Percentiles rank a stretch among this genome's conserved stretches.
phyloP scores from a whole-genome alignment of 2,797 vertebrate species.

The Malacoctenus gilli region DNA sequence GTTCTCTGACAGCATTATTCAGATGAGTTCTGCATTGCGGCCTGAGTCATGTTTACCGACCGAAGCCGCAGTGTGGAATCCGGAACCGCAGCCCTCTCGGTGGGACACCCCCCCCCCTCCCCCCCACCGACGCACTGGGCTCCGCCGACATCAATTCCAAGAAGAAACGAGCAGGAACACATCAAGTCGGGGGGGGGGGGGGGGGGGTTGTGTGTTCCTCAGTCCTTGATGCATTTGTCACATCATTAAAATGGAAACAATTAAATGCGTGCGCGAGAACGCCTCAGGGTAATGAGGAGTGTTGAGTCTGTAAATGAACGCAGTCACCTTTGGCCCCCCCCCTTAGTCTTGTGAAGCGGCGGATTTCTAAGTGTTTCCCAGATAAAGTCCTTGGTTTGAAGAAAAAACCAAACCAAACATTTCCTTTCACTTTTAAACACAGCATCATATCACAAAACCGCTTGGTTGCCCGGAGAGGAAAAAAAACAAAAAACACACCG shows the following conservation, averaged over 20 bases:
- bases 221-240: slow-evolving; percentile 13
- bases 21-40: slow-evolving; percentile 76
- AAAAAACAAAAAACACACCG: too few relatives aligned
- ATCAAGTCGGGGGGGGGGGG: slow-evolving; percentile 20
- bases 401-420: too few relatives aligned
- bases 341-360: too few relatives aligned
- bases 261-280: not conserved
- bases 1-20: slow-evolving; percentile 72
- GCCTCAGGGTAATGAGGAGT: slow-evolving; percentile 5
- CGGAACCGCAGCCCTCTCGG: slow-evolving; percentile 75
- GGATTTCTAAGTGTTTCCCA: too few relatives aligned
- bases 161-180: slow-evolving; percentile 44
- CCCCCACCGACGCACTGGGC: slow-evolving; percentile 50
- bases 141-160: slow-evolving; percentile 47
- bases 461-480: too few relatives aligned
- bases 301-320: not conserved
- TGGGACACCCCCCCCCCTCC: slow-evolving; percentile 64
- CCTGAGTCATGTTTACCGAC: slow-evolving; percentile 76
- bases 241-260: slow-evolving; percentile 2
- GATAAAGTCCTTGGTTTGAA: too few relatives aligned
- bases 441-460: too few relatives aligned
- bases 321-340: too few relatives aligned
- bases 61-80: slow-evolving; percentile 78
- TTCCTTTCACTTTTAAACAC: too few relatives aligned
- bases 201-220: too few relatives aligned